Percentiles rank a stretch among this genome's conserved stretches.
phyloP scores from a whole-genome alignment of 2,888 invertebrate species.

The Scaptodrosophila latifasciaeformis region DNA sequence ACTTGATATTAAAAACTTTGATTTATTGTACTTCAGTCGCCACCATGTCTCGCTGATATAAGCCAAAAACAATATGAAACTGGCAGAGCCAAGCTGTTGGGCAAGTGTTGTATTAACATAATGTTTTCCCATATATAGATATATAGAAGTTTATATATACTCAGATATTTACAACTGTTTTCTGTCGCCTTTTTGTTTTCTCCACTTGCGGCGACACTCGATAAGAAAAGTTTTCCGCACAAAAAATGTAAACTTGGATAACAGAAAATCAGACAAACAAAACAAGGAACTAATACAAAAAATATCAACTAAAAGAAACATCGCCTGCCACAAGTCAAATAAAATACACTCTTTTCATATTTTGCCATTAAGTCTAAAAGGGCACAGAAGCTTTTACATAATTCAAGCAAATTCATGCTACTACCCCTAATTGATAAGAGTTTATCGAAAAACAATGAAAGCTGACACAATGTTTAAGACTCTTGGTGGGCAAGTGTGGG shows the following conservation, averaged over 20 bases:
- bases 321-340: no score
- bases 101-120: conserved; percentile 54
- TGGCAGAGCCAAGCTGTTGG: neutral
- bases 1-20: conserved; percentile 65
- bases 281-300: neutral
- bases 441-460: neutral
- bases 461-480: no score
- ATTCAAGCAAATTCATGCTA: neutral
- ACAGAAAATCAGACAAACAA: conserved; percentile 16
- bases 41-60: conserved; percentile 38
- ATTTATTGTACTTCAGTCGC: conserved; percentile 62
- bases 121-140: conserved; percentile 37
- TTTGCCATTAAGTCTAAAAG: neutral
- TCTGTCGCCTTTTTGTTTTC: neutral
- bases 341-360: no score
- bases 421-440: neutral
- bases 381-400: neutral
- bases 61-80: neutral
- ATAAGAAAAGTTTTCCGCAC: conserved; percentile 46
- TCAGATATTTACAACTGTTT: conserved; percentile 22
- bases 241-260: conserved; percentile 31
- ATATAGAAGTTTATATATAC: neutral
- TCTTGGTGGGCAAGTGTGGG: no score
- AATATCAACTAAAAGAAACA: no score
- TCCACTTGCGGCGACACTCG: conserved; percentile 31